Evolutionary conservation across 2,888 invertebrate genomes (phyloP).

Genomic region (Pantelozetes paolii): DNA sequence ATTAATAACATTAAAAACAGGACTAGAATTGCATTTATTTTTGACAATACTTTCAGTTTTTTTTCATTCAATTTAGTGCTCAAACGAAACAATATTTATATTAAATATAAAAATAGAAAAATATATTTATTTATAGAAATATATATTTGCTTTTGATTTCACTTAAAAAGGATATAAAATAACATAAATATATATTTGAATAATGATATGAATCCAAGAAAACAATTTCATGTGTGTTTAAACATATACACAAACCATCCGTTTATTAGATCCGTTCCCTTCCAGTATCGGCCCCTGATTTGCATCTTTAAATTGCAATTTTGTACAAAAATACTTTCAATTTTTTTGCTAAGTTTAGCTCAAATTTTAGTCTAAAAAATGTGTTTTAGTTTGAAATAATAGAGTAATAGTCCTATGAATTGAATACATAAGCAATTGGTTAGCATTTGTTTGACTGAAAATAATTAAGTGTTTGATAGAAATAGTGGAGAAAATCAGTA

Average conservation of each 20-base stretch:
- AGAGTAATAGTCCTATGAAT: background rate
- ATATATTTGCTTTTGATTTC: background rate
- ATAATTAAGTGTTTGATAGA: conserved; percentile 16
- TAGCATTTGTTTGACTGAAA: conserved; percentile 8
- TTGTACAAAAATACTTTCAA: background rate
- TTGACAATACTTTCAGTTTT: background rate
- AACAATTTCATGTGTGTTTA: background rate
- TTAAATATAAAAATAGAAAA: background rate
- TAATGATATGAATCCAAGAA: background rate
- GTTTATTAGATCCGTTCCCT: background rate
- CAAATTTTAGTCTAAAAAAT: background rate
- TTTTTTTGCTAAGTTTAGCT: background rate
- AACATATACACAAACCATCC: background rate
- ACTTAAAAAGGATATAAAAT: background rate
- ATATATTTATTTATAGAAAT: conserved; percentile 2
- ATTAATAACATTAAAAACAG: background rate
- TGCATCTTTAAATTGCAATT: background rate
- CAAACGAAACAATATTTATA: too few relatives aligned
- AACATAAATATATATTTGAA: background rate
- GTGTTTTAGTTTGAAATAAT: background rate
- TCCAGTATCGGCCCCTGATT: background rate
- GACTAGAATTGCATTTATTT: background rate
- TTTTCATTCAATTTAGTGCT: background rate
- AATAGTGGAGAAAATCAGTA: conserved; percentile 7
- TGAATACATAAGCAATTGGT: background rate